These are phyloP conservation scores for Serrognathus titanus DNA, from an alignment of 2,888 invertebrate genomes.

Conservation along the genomic window DNA sequence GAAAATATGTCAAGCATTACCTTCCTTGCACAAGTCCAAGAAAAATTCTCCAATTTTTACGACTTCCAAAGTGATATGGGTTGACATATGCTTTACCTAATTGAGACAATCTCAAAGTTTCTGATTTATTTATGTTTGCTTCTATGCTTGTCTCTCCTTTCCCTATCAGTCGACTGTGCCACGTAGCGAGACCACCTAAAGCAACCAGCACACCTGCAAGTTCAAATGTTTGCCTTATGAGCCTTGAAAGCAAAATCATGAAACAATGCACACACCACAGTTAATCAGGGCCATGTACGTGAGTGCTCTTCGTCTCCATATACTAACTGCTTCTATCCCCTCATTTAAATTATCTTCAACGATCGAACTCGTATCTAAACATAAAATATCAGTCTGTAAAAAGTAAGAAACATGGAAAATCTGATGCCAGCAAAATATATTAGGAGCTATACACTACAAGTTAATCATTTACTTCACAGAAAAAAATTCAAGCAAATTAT, in stretches of 20 bases:
- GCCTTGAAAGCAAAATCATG: slow-evolving; percentile 38
- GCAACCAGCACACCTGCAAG: slow-evolving; percentile 67
- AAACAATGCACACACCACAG: slow-evolving; percentile 45
- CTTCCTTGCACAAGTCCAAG: slow-evolving; percentile 76
- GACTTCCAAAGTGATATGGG: slow-evolving; percentile 85
- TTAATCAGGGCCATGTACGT: slow-evolving; percentile 70
- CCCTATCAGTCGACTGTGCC: slow-evolving; percentile 84
- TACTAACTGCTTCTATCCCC: slow-evolving; percentile 29
- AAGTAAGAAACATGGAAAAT: neutral
- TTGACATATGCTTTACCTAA: slow-evolving; percentile 69
- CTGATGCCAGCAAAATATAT: too few species aligned
- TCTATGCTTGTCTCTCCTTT: slow-evolving; percentile 94
- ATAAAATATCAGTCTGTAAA: slow-evolving; percentile 21
- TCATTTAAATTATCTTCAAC: slow-evolving; percentile 35
- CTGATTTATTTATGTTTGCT: slow-evolving; percentile 80
- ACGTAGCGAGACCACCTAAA: slow-evolving; percentile 71
- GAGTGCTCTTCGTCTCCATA: slow-evolving; percentile 58
- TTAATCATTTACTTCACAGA: too few species aligned
- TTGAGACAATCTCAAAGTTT: slow-evolving; percentile 59
- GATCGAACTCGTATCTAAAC: slow-evolving; percentile 16
- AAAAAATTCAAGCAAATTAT: too few species aligned
- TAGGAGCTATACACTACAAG: too few species aligned
- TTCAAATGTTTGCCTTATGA: neutral
- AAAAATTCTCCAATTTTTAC: slow-evolving; percentile 87
- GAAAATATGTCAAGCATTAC: slow-evolving; percentile 40